phyloP scores from a whole-genome alignment of 2,888 invertebrate genomes.

The Creontiades dilutus region DNA sequence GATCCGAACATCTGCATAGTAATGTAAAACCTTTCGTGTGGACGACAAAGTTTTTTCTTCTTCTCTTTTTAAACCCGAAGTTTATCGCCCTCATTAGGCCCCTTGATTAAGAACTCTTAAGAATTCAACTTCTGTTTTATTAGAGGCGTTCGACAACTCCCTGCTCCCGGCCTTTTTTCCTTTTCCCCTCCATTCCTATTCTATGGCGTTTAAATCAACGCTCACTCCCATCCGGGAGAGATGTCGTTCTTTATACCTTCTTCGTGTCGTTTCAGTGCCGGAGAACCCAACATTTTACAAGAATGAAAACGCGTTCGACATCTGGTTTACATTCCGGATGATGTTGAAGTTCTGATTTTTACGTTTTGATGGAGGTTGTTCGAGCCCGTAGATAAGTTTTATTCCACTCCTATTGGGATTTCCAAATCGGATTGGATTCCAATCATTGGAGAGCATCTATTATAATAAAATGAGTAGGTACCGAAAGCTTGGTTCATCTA shows the following conservation, averaged over 20 bases:
- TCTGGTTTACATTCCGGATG: constrained; percentile 5
- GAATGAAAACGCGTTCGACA: not conserved
- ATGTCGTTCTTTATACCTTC: not conserved
- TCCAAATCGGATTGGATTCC: too few species aligned
- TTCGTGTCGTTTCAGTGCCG: not conserved
- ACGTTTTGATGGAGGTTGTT: not conserved
- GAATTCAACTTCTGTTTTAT: constrained; percentile 66
- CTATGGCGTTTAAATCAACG: constrained; percentile 27
- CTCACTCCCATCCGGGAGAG: not conserved
- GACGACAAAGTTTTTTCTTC: not conserved
- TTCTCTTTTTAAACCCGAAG: constrained; percentile 31
- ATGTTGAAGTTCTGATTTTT: not conserved
- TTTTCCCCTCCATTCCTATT: constrained; percentile 26
- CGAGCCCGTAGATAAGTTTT: too few species aligned
- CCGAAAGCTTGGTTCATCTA: too few species aligned
- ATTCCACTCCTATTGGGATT: too few species aligned
- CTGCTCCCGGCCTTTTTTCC: not conserved
- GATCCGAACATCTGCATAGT: constrained; percentile 17
- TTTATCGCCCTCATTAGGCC: constrained; percentile 65
- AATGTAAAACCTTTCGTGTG: constrained; percentile 41
- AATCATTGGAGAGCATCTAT: too few species aligned
- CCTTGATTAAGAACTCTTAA: constrained; percentile 52
- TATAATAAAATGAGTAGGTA: too few species aligned
- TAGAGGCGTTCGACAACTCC: constrained; percentile 52
- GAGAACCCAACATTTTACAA: not conserved